phyloP scores from a whole-genome alignment of 2,888 invertebrate genomes.

The Nezara viridula region DNA sequence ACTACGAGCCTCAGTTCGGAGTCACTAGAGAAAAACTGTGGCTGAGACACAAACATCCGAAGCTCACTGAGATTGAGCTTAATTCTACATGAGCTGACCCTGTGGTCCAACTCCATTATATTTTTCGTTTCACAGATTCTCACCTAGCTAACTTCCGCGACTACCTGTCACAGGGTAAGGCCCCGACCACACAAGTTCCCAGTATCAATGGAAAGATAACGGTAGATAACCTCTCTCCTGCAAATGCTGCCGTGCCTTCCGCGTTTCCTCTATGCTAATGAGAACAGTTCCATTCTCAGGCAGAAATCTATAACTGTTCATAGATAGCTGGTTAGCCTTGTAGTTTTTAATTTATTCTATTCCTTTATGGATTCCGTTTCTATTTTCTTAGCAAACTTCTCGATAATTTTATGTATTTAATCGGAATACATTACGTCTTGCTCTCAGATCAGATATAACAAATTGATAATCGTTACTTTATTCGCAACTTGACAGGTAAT shows the following conservation, averaged over 20 bases:
- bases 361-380: neutral
- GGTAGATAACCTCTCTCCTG: neutral
- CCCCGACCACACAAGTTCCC: neutral
- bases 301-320: neutral
- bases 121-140: no score
- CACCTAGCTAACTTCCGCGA: no score
- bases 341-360: neutral
- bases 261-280: neutral
- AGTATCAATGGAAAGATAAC: neutral
- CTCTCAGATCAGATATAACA: neutral
- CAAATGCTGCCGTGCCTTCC: neutral
- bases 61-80: no score
- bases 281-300: neutral
- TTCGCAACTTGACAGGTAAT: neutral
- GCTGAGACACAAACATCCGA: no score
- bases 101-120: no score
- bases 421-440: neutral
- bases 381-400: neutral
- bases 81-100: no score
- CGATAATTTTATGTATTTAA: neutral
- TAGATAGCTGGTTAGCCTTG: neutral
- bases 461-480: neutral
- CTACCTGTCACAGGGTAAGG: no score
- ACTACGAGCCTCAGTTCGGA: no score
- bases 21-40: no score